Evolutionary conservation across 2,888 invertebrate genomes (phyloP).

Genomic region (Diachrysia chrysitis): DNA sequence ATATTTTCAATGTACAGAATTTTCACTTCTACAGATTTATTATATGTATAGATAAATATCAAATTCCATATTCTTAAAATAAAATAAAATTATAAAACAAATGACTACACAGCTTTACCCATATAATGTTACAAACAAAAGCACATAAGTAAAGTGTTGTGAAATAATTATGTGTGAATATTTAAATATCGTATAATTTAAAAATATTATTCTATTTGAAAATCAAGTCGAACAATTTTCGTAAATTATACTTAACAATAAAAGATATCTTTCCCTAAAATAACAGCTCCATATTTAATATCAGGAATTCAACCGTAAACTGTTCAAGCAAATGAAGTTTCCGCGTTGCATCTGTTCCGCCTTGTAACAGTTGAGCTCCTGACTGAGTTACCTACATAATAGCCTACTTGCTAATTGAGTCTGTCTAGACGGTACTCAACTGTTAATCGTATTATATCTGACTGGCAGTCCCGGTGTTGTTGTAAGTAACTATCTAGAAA

Average conservation of each 20-base stretch:
- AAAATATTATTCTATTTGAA: background rate
- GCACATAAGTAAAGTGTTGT: no score
- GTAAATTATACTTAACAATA: no score
- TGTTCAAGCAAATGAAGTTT: slow-evolving; percentile 33
- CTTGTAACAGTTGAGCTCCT: slow-evolving; percentile 28
- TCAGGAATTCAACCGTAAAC: slow-evolving; percentile 8
- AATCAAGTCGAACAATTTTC: background rate
- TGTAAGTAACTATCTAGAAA: slow-evolving; percentile 33
- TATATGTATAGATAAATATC: no score
- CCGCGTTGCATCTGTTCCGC: slow-evolving; percentile 18
- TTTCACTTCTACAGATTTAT: no score
- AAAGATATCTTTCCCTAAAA: slow-evolving; percentile 3
- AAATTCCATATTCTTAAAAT: background rate
- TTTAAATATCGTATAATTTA: background rate
- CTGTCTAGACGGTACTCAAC: slow-evolving; percentile 59
- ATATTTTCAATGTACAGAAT: no score
- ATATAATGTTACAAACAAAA: no score
- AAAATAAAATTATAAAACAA: background rate
- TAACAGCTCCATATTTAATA: slow-evolving; percentile 16
- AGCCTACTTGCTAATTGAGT: slow-evolving; percentile 53
- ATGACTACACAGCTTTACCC: background rate
- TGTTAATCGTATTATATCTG: slow-evolving; percentile 50
- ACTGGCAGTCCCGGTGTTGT: slow-evolving; percentile 27
- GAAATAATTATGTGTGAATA: background rate
- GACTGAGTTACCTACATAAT: slow-evolving; percentile 50